These are phyloP conservation scores for Drosophila neonasuta DNA, from an alignment of 2,888 invertebrate species.

Conservation along the genomic window DNA sequence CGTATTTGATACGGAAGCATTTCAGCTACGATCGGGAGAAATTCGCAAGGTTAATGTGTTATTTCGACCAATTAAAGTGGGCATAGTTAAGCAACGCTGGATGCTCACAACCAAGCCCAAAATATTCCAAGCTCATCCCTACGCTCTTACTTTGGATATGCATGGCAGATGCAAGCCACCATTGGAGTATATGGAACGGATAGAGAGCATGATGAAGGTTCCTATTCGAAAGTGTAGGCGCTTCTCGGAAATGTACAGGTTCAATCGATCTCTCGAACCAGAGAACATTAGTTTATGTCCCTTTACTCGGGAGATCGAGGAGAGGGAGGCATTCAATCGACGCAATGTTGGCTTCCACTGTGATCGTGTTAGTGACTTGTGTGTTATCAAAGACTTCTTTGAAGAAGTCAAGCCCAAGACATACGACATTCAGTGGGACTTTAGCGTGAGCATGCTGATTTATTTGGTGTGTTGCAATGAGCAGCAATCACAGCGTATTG, in stretches of 20 bases:
- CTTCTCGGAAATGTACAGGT: neutral
- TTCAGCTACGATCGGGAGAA: conserved; percentile 59
- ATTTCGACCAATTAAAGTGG: conserved; percentile 67
- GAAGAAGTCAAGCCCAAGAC: neutral
- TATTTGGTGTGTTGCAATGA: conserved; percentile 30
- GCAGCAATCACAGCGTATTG: conserved; percentile 13
- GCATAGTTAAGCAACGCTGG: conserved; percentile 72
- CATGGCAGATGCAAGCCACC: conserved; percentile 66
- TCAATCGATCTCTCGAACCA: neutral
- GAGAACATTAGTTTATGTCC: conserved; percentile 17
- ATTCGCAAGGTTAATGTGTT: conserved; percentile 55
- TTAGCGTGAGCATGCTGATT: conserved; percentile 45
- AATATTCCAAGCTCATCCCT: conserved; percentile 55
- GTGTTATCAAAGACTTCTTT: conserved; percentile 37
- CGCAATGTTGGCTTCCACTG: conserved; percentile 53
- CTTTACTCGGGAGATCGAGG: conserved; percentile 42
- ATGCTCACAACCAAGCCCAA: conserved; percentile 57
- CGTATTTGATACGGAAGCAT: conserved; percentile 65
- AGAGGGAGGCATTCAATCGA: conserved; percentile 52
- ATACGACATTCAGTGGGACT: conserved; percentile 47
- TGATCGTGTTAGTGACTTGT: conserved; percentile 28
- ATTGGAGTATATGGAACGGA: conserved; percentile 52
- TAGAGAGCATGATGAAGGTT: conserved; percentile 33
- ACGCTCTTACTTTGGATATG: conserved; percentile 59
- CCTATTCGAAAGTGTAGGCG: neutral